A percentile compares a stretch with the other conserved stretches of the same genome.
These are phyloP conservation scores for Cerastis rubricosa DNA, from an alignment of 2,888 invertebrate genomes.

Conservation along the genomic window DNA sequence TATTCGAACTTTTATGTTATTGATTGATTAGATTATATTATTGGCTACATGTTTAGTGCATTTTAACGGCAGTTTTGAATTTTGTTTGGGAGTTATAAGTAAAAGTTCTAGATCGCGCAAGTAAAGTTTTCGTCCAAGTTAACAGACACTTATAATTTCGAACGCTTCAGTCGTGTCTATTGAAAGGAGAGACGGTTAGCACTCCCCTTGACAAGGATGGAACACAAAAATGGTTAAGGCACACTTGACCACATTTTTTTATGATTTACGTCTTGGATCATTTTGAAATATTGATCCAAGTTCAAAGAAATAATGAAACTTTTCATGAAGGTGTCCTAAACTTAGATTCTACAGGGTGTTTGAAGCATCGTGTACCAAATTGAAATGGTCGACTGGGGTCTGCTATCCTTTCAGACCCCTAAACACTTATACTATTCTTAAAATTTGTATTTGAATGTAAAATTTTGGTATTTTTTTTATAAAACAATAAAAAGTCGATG, in stretches of 20 bases:
- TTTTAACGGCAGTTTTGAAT: fast-evolving
- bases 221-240: constrained; percentile 83
- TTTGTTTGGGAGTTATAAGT: fast-evolving
- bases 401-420: no score
- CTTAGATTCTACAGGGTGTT: no score
- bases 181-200: constrained; percentile 99
- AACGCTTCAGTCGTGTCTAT: constrained; percentile 93
- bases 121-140: constrained; percentile 54
- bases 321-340: no score
- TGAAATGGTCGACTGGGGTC: no score
- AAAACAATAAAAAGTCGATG: no score
- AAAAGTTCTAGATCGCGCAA: constrained; percentile 69
- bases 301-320: no score
- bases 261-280: no score
- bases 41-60: fast-evolving
- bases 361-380: no score
- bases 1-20: neutral
- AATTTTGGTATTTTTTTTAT: no score
- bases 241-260: constrained; percentile 80
- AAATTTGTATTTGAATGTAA: no score
- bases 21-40: neutral
- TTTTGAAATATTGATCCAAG: no score
- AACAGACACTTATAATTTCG: constrained; percentile 41
- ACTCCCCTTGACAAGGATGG: constrained; percentile 99
- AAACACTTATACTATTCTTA: no score